Evolutionary conservation across 2,797 vertebrate genomes (phyloP).

Genomic region (Carduelis carduelis): DNA sequence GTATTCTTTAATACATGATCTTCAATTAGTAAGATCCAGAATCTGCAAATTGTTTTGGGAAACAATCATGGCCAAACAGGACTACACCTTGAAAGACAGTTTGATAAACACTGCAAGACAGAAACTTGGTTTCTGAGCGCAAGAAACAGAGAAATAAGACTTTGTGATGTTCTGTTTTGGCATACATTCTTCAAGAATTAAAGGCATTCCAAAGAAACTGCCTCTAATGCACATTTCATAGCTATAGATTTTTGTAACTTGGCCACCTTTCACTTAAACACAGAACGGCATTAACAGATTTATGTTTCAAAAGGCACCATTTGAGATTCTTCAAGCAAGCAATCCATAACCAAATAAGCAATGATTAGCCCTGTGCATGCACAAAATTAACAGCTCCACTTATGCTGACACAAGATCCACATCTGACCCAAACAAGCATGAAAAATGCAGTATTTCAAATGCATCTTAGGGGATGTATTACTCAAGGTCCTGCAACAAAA

Average conservation of each 20-base stretch:
- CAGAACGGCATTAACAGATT: not conserved
- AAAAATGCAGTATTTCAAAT: not conserved
- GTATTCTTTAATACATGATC: not conserved
- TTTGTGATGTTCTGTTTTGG: not conserved
- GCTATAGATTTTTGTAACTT: not conserved
- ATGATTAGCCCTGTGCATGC: not conserved
- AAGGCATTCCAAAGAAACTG: not conserved
- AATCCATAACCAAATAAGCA: not conserved
- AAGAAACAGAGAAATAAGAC: not conserved
- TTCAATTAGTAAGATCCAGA: not conserved
- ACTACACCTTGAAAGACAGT: not conserved
- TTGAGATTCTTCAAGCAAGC: not conserved
- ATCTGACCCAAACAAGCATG: not conserved
- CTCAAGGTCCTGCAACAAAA: not conserved
- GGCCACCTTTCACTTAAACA: not conserved
- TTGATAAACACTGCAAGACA: not conserved
- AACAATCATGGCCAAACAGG: not conserved
- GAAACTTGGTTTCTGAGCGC: not conserved
- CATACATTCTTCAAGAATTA: not conserved
- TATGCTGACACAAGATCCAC: fast-evolving
- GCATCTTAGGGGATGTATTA: not conserved
- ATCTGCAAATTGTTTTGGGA: not conserved
- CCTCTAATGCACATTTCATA: not conserved
- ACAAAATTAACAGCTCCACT: not conserved
- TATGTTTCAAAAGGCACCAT: not conserved